Conservation (phyloP, 2,797 vertebrate genomes). For the Mareca strepera region DNA sequence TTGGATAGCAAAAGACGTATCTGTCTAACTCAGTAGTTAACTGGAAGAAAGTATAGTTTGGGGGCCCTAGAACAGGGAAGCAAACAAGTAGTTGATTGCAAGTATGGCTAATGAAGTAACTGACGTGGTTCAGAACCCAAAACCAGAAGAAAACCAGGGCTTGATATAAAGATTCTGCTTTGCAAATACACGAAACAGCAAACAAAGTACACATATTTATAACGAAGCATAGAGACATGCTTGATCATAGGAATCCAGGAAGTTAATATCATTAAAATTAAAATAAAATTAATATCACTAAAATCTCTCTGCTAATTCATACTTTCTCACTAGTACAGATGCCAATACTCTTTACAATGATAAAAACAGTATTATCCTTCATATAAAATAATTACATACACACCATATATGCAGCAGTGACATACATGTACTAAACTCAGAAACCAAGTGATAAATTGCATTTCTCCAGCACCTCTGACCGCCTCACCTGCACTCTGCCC, state of each 20-base stretch:
- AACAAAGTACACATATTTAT: background rate
- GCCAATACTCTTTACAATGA: background rate
- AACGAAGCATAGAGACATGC: background rate
- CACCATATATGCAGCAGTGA: background rate
- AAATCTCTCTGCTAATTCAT: background rate
- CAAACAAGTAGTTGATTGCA: background rate
- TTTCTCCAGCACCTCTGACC: slow-evolving; percentile 28
- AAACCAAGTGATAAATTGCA: slow-evolving; percentile 56
- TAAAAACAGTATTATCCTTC: background rate
- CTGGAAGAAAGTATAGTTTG: background rate
- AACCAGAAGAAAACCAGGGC: background rate
- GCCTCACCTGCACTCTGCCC: slow-evolving; percentile 50
- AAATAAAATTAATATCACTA: background rate
- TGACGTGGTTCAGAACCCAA: background rate
- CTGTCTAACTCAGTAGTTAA: background rate
- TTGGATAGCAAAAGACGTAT: background rate
- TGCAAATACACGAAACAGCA: background rate
- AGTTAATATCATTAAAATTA: background rate
- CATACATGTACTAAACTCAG: background rate
- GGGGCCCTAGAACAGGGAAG: background rate
- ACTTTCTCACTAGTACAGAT: background rate
- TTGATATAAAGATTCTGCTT: background rate
- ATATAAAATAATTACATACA: background rate
- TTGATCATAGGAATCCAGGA: background rate
- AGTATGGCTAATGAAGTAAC: background rate